Percentiles rank a stretch among this genome's conserved stretches.
phyloP scores from a whole-genome alignment of 2,888 invertebrate genomes.

The Metallyticus violacea region DNA sequence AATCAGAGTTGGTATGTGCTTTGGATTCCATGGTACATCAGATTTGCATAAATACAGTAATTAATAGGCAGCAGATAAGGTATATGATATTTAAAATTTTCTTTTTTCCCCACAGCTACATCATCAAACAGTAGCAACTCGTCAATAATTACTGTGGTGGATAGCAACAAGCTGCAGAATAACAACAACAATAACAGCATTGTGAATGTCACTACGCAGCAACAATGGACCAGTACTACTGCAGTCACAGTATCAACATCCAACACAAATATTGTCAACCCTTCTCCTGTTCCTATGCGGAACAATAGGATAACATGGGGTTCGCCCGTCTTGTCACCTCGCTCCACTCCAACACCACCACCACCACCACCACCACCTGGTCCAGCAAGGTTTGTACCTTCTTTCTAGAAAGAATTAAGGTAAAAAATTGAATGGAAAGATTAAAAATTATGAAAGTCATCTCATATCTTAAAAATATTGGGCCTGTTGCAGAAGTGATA shows the following conservation, averaged over 20 bases:
- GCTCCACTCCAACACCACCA: conserved; percentile 20
- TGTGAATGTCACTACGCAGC: neutral
- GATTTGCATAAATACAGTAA: no score
- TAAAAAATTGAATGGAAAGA: no score
- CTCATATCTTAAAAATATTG: no score
- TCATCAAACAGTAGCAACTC: neutral
- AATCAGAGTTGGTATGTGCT: no score
- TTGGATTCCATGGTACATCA: no score
- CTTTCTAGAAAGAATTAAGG: no score
- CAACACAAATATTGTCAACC: neutral
- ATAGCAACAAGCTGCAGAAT: neutral
- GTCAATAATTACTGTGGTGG: neutral
- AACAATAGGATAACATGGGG: conserved; percentile 6
- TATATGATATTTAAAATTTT: no score
- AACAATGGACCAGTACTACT: neutral
- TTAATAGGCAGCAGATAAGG: no score
- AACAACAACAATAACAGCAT: conserved; percentile 17
- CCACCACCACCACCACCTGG: neutral
- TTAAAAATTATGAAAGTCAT: no score
- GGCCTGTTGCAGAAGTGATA: no score
- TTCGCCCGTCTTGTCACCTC: conserved; percentile 18
- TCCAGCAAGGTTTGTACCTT: neutral
- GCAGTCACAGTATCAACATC: neutral
- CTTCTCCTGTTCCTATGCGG: neutral
- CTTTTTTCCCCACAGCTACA: neutral